phyloP scores from a whole-genome alignment of 1,140 invertebrate genomes.

The Matsumurasca onukii region DNA sequence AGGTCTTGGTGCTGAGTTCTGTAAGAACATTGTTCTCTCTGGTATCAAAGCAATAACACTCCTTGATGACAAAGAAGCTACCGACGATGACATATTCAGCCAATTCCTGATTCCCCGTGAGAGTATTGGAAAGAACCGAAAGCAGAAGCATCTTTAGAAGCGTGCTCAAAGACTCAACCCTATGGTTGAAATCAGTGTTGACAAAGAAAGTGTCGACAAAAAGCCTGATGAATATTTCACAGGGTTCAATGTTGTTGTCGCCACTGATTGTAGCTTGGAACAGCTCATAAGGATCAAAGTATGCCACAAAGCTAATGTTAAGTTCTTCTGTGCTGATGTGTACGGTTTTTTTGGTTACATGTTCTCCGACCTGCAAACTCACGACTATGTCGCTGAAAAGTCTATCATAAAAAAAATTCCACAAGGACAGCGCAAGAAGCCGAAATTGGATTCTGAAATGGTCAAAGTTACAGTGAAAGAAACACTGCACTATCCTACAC shows the following conservation, averaged over 20 bases:
- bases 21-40: slow-evolving; percentile 96
- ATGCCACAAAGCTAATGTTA: slow-evolving; percentile 75
- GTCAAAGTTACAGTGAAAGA: neutral
- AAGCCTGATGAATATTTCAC: slow-evolving; percentile 73
- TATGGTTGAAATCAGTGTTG: slow-evolving; percentile 82
- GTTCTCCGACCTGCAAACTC: slow-evolving; percentile 84
- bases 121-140: slow-evolving; percentile 75
- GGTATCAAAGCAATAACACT: slow-evolving; percentile 90
- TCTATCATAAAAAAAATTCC: neutral
- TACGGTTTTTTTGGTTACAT: slow-evolving; percentile 93
- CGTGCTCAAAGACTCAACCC: slow-evolving; percentile 85
- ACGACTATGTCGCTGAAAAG: slow-evolving; percentile 74
- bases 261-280: slow-evolving; percentile 68
- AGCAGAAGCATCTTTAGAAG: slow-evolving; percentile 75
- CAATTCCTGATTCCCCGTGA: slow-evolving; percentile 76
- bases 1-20: slow-evolving; percentile 92
- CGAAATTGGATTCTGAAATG: slow-evolving; percentile 48
- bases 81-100: slow-evolving; percentile 69
- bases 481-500: neutral
- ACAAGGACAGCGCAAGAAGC: slow-evolving; percentile 36
- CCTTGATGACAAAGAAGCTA: slow-evolving; percentile 76
- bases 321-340: slow-evolving; percentile 89
- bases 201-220: slow-evolving; percentile 60
- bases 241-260: slow-evolving; percentile 83
- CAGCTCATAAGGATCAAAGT: slow-evolving; percentile 73